Base-by-base conservation (phyloP, 2,797 vertebrate species). In the Chelon auratus region DNA sequence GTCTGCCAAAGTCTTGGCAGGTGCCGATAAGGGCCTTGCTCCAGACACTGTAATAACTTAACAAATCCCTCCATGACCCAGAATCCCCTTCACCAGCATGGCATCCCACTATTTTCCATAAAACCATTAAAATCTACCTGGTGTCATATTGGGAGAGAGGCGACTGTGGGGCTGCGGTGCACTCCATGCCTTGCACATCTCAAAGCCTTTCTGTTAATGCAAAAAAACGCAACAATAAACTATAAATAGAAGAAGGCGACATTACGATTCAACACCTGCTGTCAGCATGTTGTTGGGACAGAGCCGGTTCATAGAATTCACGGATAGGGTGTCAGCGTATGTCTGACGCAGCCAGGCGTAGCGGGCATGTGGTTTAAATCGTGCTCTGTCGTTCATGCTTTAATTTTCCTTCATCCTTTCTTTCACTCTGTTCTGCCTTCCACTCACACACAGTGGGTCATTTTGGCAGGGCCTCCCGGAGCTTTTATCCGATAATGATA, bases 1-100 rank as follows among this genome's bases (percentile, higher is more conserved):
- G 92, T 90, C 83, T 56, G 72, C 88, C 91, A 80, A 90, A 94
- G 92, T 92, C 92, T 93, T 93, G 93, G 92, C 91, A 93, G 94
- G 91, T 93, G 90, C 90, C 91, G 93, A 94, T 94, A 95, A 95
- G 92, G 90, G 92, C 92, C 91, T 87, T 88, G 88, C 91, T 91
- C 89, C 87, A 93, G 92, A 94, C 93, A 91, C 91, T 79, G 90
- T 93, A 93, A 94, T 95, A 94, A 94, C 92, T 94, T 94, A 94
- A 93, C 93, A 94, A 95, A 95, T 95, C 94, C 94, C 82, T 87
- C 85, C 88, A 84, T 94, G 93, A 93, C 93, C 93, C 91, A 92
- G 87, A 93, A 94, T 92, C 91, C 89, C 91, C 89, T 90, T 91
- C 86, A 86, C 88, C 92, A 85, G 80, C 77, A 56, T 90, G 88